phyloP scores from a whole-genome alignment of 1,140 invertebrate species.

The Trinorchestia longiramus region DNA sequence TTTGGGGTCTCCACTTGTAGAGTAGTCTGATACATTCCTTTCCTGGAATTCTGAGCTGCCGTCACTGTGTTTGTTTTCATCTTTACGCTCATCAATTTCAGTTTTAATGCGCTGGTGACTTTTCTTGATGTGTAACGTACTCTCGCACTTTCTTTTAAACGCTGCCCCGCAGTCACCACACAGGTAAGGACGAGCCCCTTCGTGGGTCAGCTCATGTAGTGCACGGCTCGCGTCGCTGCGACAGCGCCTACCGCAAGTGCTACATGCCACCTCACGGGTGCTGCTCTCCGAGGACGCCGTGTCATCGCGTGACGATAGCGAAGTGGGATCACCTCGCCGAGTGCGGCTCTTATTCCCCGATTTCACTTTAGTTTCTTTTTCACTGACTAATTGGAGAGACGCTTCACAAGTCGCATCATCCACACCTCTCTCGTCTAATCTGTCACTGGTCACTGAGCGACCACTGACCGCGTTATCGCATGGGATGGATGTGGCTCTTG shows the following conservation, averaged over 20 bases:
- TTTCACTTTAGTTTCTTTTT: neutral
- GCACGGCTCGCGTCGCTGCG: neutral
- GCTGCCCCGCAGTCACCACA: constrained; percentile 52
- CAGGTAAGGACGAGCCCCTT: constrained; percentile 54
- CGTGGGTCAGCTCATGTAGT: constrained; percentile 54
- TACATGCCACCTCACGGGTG: neutral
- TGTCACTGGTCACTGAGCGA: neutral
- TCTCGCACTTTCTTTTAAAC: constrained; percentile 52
- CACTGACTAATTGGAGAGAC: neutral
- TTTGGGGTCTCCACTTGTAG: neutral
- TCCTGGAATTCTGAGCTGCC: neutral
- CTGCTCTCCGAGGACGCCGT: neutral
- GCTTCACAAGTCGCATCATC: neutral
- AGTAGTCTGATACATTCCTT: neutral
- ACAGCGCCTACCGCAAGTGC: constrained; percentile 53
- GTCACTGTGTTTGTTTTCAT: neutral
- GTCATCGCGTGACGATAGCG: neutral
- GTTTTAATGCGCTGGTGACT: neutral
- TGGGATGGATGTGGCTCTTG: neutral
- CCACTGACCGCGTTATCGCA: neutral
- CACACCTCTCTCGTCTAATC: neutral
- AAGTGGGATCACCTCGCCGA: neutral
- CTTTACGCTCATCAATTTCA: neutral
- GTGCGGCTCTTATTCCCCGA: neutral
- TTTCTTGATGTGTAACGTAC: neutral